phyloP scores from a whole-genome alignment of 2,888 invertebrate species.

The Polietes domitor region DNA sequence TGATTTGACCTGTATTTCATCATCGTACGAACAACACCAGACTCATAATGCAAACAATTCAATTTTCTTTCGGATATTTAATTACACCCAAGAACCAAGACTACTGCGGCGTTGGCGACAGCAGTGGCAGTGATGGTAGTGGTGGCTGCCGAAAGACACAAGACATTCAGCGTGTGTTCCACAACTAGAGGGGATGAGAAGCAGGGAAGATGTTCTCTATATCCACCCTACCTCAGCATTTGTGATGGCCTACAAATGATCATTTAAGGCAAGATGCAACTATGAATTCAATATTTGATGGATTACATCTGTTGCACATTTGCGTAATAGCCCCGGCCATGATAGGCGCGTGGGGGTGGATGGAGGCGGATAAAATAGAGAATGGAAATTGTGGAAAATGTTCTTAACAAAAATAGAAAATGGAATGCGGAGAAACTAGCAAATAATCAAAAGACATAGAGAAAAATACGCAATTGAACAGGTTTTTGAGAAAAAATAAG shows the following conservation, averaged over 20 bases:
- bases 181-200: not conserved
- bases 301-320: constrained; percentile 56
- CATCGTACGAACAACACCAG: not conserved
- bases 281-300: constrained; percentile 26
- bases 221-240: not conserved
- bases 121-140: too few species aligned
- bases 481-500: not conserved
- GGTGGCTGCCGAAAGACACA: not conserved
- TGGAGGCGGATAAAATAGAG: not conserved
- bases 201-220: too few species aligned
- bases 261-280: not conserved
- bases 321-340: not conserved
- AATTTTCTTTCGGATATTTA: constrained; percentile 35
- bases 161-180: too few species aligned
- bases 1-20: constrained; percentile 67
- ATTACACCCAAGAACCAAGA: constrained; percentile 60
- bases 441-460: too few species aligned
- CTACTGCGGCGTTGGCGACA: too few species aligned
- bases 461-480: not conserved
- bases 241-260: not conserved
- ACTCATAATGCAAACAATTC: constrained; percentile 24
- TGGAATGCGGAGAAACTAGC: not conserved
- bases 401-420: not conserved
- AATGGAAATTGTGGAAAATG: not conserved
- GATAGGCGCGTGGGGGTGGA: not conserved